Conservation (phyloP, 2,113 vertebrate species). For the Corythaeola cristata region DNA sequence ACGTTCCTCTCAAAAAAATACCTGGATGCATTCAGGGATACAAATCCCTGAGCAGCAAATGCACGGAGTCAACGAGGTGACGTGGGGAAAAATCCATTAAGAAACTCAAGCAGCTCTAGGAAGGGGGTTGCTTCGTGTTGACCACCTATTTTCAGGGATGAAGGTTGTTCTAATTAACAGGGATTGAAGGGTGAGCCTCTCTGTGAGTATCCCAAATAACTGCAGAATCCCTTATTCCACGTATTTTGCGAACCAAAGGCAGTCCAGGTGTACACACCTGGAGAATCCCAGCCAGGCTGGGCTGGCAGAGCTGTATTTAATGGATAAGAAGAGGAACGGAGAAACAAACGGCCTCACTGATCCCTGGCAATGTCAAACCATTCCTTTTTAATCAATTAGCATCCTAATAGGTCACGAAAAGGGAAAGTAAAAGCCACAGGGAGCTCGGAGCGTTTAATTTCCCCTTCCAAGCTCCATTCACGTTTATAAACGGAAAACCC, state of each 20-base stretch:
- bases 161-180: neutral
- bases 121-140: neutral
- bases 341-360: neutral
- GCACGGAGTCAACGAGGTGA: neutral
- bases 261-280: neutral
- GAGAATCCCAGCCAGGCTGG: neutral
- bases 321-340: neutral
- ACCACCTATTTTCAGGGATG: neutral
- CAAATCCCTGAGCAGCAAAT: neutral
- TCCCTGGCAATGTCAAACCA: rapidly evolving
- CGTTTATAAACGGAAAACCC: neutral
- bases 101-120: neutral
- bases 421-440: neutral
- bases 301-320: neutral
- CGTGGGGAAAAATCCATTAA: neutral
- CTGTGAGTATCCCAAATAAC: too few relatives aligned
- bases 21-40: neutral
- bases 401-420: neutral
- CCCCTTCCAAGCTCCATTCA: neutral
- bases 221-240: neutral
- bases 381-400: neutral
- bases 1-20: neutral
- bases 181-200: neutral
- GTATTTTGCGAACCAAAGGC: neutral
- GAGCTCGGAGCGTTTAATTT: rapidly evolving